Conservation (phyloP, 2,888 invertebrate genomes). For the Callyntrura sp. region DNA sequence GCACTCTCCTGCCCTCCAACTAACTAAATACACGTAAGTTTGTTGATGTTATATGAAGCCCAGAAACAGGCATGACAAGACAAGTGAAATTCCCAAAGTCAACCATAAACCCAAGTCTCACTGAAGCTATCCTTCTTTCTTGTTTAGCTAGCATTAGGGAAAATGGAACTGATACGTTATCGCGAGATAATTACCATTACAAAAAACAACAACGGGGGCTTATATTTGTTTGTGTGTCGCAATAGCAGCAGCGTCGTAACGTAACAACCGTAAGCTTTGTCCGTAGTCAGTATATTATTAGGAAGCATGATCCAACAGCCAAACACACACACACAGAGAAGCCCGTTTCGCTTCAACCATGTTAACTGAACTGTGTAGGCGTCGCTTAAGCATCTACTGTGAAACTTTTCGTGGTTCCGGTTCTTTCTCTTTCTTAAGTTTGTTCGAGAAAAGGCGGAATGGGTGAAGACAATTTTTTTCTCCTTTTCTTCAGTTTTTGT, state of each 20-base stretch:
- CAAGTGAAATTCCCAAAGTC: too few relatives aligned
- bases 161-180: conserved; percentile 16
- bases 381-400: conserved; percentile 73
- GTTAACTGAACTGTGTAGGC: conserved; percentile 77
- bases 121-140: not conserved
- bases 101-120: too few relatives aligned
- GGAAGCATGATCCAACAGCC: not conserved
- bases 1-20: too few relatives aligned
- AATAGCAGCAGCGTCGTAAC: not conserved
- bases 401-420: conserved; percentile 72
- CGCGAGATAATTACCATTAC: conserved; percentile 44
- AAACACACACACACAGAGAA: conserved; percentile 42
- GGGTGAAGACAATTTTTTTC: not conserved
- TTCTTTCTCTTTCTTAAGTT: conserved; percentile 41
- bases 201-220: conserved; percentile 23
- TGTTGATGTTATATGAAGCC: too few relatives aligned
- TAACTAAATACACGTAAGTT: too few relatives aligned
- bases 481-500: not conserved
- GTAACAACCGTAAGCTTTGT: not conserved
- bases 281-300: not conserved
- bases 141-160: conserved; percentile 26
- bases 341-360: conserved; percentile 75
- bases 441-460: not conserved
- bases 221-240: conserved; percentile 30
- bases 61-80: too few relatives aligned